Base-by-base conservation (phyloP, 1,140 invertebrate genomes). In the Aphelinus atriplicis region DNA sequence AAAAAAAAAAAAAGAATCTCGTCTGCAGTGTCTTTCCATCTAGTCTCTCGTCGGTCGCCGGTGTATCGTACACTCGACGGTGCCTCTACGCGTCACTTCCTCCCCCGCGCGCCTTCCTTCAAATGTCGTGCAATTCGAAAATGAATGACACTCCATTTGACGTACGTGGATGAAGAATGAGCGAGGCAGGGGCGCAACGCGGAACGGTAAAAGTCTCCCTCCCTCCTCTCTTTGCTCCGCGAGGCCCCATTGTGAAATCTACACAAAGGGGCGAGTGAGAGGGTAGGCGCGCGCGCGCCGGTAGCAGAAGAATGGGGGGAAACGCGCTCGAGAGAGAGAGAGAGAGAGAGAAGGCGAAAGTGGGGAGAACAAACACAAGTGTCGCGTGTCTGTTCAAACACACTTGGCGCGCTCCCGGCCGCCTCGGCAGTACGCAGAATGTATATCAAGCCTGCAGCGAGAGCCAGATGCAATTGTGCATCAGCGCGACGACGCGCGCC, bases 311-410 rank as follows among this genome's bases (percentile, higher is more conserved):
- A 71, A 68, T 45, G n/a, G 53, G 65, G 71, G 50, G 76, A 61
- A 75, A 66, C 78, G 63, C 75, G 60, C 58, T 67, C 61, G 62
- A 53, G 60, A 76, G 70, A 72, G 62, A 78, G 70, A 72, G 62
- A 78, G 63, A 51, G 60, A 77, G 64, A 61, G 43, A 53, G 58
- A 57, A 63, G 57, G 47, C 48, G 64, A 77, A 71, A 73, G 71
- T 45, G 74, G 58, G 72, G 74, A 79, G 77, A 77, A 80, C 77
- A 80, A 81, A 81, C 80, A 81, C 76, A 79, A 85, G 83, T 84
- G 84, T 84, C 83, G 80, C 74, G 80, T 84, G 81, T 84, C 84
- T 83, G 80, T 84, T 84, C 78, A 83, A 83, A 84, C 77, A 81
- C 78, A 79, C 79, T 80, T 79, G 78, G 68, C 72, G 77, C 60